A percentile compares a stretch with the other conserved stretches of the same genome.
Evolutionary conservation across 2,888 invertebrate species (phyloP).

Genomic region (Athalia circularis): DNA sequence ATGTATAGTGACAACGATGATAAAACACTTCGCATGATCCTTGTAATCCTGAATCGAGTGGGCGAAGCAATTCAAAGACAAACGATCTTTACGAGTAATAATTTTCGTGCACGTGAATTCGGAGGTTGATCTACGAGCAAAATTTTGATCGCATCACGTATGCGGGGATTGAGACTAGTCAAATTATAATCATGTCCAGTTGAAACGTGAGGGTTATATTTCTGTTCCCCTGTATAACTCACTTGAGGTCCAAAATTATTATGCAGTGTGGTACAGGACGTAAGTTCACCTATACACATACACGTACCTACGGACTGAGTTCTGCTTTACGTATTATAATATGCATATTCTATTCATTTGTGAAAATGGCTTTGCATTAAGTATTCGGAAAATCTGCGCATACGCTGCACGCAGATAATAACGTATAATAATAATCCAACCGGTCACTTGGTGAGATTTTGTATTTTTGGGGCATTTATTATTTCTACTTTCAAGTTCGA

Average conservation of each 20-base stretch:
- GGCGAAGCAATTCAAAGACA: not conserved
- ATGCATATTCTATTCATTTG: not conserved
- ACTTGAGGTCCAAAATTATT: constrained; percentile 1
- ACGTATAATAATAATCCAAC: too few species aligned
- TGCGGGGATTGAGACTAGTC: constrained; percentile 1
- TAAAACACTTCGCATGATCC: too few species aligned
- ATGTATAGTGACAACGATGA: too few species aligned
- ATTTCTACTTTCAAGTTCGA: too few species aligned
- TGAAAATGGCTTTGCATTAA: not conserved
- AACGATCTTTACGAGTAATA: not conserved
- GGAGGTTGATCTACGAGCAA: not conserved
- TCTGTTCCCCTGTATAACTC: not conserved
- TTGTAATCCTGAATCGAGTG: not conserved
- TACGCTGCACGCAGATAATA: too few species aligned
- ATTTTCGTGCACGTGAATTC: not conserved
- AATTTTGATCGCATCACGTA: constrained; percentile 23
- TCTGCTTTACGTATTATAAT: not conserved
- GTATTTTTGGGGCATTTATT: too few species aligned
- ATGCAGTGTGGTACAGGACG: not conserved
- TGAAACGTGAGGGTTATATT: constrained; percentile 14
- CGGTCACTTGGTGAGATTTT: too few species aligned
- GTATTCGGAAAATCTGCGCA: too few species aligned
- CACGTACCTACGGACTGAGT: too few species aligned
- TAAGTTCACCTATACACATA: not conserved
- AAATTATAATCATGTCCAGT: constrained; percentile 26